Conservation (phyloP, 2,113 vertebrate species). For the Periophthalmus modestus region DNA sequence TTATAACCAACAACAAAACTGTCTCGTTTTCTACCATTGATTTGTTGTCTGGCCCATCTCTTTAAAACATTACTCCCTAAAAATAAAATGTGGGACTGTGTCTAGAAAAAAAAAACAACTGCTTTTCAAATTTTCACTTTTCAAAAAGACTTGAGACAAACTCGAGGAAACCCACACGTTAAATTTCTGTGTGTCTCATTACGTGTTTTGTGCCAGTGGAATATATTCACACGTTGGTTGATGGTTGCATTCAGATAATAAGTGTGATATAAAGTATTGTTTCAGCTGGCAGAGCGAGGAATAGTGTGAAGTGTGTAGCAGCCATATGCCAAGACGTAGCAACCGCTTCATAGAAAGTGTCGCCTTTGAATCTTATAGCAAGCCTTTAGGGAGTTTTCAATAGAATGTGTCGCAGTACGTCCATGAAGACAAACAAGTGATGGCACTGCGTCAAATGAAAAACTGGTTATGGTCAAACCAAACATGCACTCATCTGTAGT, state of each 20-base stretch:
- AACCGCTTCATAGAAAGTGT: neutral
- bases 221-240: neutral
- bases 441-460: no score
- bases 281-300: neutral
- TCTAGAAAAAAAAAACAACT: neutral
- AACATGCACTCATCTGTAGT: no score
- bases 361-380: no score
- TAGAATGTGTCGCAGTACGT: no score
- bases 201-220: neutral
- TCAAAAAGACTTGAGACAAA: constrained; percentile 9
- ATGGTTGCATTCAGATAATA: neutral
- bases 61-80: constrained; percentile 36
- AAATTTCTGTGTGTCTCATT: neutral
- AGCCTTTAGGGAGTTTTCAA: no score
- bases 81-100: neutral
- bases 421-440: no score
- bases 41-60: constrained; percentile 6
- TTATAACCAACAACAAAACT: neutral
- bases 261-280: constrained; percentile 6
- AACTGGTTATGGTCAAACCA: no score
- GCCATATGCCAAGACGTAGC: neutral
- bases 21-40: neutral
- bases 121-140: constrained; percentile 13
- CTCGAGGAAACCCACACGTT: neutral
- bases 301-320: constrained; percentile 3